phyloP scores from a whole-genome alignment of 1,140 invertebrate species.

The Leguminivora glycinivorella region DNA sequence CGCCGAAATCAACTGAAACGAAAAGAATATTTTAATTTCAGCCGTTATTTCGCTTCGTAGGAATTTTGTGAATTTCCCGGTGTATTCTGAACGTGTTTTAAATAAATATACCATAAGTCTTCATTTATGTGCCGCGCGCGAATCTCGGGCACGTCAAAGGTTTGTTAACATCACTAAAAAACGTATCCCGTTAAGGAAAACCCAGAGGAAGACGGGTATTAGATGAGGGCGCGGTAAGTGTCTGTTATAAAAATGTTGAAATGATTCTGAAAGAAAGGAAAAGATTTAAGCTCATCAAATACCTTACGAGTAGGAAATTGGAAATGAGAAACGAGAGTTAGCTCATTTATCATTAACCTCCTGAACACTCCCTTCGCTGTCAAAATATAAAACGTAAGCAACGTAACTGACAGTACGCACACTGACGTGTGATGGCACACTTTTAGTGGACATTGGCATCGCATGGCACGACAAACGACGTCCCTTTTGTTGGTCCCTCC shows the following conservation, averaged over 20 bases:
- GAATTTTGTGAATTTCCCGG: constrained; percentile 1
- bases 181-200: constrained; percentile 3
- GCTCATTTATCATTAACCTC: no score
- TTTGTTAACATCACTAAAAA: constrained; percentile 27
- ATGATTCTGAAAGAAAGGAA: not conserved
- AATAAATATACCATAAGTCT: constrained; percentile 26
- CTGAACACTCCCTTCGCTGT: no score
- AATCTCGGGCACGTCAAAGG: constrained; percentile 9
- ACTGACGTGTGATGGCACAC: no score
- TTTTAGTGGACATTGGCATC: no score
- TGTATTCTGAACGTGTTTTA: constrained; percentile 25
- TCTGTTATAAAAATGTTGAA: not conserved
- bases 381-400: no score
- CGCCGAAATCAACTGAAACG: not conserved
- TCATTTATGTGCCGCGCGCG: constrained; percentile 13
- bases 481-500: no score
- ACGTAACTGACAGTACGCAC: no score
- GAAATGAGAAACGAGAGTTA: no score
- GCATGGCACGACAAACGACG: no score
- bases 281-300: not conserved
- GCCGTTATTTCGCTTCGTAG: constrained; percentile 9
- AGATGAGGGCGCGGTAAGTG: constrained; percentile 2
- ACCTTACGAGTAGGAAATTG: not conserved
- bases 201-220: not conserved
- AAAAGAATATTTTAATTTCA: constrained; percentile 17